Percentiles rank a stretch among this genome's conserved stretches.
Conservation (phyloP, 2,888 invertebrate species). For the Archaeoteleia sp. region DNA sequence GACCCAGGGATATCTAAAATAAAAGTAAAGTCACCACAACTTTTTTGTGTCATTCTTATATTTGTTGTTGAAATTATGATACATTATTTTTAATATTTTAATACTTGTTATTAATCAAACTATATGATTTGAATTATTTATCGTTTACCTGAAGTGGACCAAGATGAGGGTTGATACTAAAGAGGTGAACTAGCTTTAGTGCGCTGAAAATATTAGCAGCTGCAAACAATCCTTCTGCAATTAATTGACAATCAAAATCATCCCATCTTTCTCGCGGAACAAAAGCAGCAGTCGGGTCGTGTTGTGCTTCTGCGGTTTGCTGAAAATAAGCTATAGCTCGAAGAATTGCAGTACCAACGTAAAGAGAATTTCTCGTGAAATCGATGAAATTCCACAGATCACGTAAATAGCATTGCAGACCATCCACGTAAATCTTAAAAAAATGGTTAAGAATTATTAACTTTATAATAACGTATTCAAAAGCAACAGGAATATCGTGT, state of each 20-base stretch:
- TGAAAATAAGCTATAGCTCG: constrained; percentile 85
- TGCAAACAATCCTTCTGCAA: constrained; percentile 94
- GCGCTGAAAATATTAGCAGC: constrained; percentile 96
- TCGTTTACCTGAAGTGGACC: constrained; percentile 85
- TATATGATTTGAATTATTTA: neutral
- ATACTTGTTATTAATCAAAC: too few species aligned
- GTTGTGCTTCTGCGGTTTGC: constrained; percentile 82
- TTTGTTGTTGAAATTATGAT: neutral
- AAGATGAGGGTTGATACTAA: constrained; percentile 94
- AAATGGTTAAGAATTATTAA: constrained; percentile 9
- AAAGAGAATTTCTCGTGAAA: constrained; percentile 91
- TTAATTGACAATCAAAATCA: constrained; percentile 93
- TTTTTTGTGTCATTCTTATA: neutral
- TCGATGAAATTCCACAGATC: constrained; percentile 99
- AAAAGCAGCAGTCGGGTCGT: constrained; percentile 82
- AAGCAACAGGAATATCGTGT: too few species aligned
- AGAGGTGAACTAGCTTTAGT: constrained; percentile 92
- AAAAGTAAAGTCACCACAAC: too few species aligned
- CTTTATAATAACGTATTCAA: neutral
- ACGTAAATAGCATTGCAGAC: constrained; percentile 88
- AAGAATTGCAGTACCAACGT: constrained; percentile 83
- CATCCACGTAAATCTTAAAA: constrained; percentile 84
- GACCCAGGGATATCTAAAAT: constrained; percentile 91
- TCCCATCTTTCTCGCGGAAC: constrained; percentile 92
- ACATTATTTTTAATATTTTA: neutral